These are phyloP conservation scores for Danio kyathit DNA, from an alignment of 2,797 vertebrate genomes.

Conservation along the genomic window DNA sequence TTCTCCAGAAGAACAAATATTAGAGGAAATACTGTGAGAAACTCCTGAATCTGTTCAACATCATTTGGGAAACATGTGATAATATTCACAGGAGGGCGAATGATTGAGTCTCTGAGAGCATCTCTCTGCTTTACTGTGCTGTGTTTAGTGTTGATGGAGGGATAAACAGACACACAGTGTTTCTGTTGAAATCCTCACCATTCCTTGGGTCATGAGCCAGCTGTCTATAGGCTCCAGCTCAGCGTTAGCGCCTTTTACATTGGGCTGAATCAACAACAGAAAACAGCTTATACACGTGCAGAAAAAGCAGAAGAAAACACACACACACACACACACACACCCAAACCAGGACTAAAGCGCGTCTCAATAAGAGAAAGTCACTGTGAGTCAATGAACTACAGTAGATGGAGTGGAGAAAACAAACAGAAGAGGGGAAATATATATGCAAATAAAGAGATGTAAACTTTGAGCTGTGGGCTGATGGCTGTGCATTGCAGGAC, in stretches of 20 bases:
- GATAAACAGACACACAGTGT: constrained; percentile 72
- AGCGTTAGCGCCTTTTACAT: constrained; percentile 91
- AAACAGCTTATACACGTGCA: constrained; percentile 83
- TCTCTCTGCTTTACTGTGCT: constrained; percentile 61
- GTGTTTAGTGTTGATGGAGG: constrained; percentile 48
- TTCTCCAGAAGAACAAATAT: too few species aligned
- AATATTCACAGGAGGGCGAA: too few species aligned
- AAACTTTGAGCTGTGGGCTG: constrained; percentile 61
- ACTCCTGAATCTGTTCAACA: too few species aligned
- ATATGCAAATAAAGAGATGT: neutral
- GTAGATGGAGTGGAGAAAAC: constrained; percentile 14
- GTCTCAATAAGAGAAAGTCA: constrained; percentile 12
- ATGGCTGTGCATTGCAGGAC: constrained; percentile 28
- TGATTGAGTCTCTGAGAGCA: too few species aligned
- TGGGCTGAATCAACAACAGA: constrained; percentile 96
- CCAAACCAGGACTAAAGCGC: neutral
- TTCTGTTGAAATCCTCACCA: constrained; percentile 93
- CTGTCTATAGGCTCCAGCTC: constrained; percentile 99
- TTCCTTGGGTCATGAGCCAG: constrained; percentile 99
- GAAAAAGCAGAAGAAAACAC: constrained; percentile 35
- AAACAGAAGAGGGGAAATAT: neutral
- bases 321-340: neutral
- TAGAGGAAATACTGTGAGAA: too few species aligned
- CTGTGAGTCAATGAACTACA: constrained; percentile 14
- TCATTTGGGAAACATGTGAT: too few species aligned